Percentiles rank a stretch among this genome's conserved stretches.
Evolutionary conservation across 2,113 vertebrate genomes (phyloP).

Genomic region (Albula goreensis): DNA sequence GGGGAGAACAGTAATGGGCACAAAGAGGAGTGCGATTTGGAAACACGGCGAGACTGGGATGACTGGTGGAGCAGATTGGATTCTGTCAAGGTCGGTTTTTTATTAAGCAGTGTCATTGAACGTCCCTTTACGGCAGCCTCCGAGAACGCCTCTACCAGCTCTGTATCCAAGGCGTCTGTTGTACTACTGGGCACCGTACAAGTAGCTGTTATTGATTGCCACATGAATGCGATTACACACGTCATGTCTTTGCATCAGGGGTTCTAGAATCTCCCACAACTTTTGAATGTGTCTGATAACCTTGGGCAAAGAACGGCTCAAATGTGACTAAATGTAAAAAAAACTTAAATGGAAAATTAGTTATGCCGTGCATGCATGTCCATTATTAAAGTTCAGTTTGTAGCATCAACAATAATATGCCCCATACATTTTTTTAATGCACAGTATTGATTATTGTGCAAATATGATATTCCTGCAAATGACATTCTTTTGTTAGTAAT

Average conservation of each 20-base stretch:
- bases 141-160: neutral
- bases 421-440: no score
- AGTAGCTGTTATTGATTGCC: neutral
- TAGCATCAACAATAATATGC: neutral
- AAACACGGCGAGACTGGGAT: constrained; percentile 3
- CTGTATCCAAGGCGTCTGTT: neutral
- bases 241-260: neutral
- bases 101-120: constrained; percentile 18
- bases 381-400: neutral
- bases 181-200: neutral
- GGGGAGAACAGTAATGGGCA: constrained; percentile 27
- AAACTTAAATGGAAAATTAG: neutral
- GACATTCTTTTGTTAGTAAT: no score
- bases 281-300: neutral
- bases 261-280: neutral
- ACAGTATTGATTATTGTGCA: neutral
- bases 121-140: neutral
- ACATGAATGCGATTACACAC: neutral
- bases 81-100: constrained; percentile 19
- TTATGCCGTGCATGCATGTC: neutral
- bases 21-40: constrained; percentile 22
- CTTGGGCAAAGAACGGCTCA: neutral
- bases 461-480: neutral
- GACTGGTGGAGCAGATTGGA: constrained; percentile 25
- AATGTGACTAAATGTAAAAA: neutral